phyloP scores from a whole-genome alignment of 1,140 invertebrate genomes.

The Steinernema feltiae region DNA sequence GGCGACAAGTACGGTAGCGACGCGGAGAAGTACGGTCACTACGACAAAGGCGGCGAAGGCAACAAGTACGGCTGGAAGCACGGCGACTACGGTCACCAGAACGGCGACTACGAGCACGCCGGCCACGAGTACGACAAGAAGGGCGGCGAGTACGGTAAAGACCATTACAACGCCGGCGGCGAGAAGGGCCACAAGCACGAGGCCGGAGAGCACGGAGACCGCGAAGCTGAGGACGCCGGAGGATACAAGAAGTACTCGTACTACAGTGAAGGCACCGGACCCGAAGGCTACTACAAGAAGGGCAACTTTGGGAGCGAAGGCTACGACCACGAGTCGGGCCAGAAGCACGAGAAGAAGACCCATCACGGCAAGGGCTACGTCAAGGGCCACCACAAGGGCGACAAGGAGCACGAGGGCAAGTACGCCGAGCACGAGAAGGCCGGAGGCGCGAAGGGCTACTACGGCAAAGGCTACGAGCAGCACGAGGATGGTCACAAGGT shows the following conservation, averaged over 20 bases:
- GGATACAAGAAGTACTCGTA: slow-evolving; percentile 24
- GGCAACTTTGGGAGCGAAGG: slow-evolving; percentile 18
- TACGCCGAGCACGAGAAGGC: slow-evolving; percentile 12
- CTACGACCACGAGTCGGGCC: background rate
- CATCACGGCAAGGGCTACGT: slow-evolving; percentile 2
- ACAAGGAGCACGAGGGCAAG: slow-evolving; percentile 8
- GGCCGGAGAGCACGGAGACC: background rate
- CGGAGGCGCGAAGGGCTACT: slow-evolving; percentile 9
- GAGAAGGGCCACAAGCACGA: background rate
- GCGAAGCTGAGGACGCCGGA: background rate
- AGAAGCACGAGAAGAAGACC: background rate
- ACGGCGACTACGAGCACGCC: slow-evolving; percentile 4
- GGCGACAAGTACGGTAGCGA: background rate
- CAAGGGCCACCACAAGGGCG: slow-evolving; percentile 11
- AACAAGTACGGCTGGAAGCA: slow-evolving; percentile 1
- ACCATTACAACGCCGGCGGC: background rate
- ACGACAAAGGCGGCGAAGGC: background rate
- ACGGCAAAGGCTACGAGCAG: slow-evolving; percentile 18
- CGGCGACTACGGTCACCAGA: slow-evolving; percentile 13
- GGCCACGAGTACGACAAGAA: slow-evolving; percentile 17
- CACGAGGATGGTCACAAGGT: slow-evolving; percentile 9
- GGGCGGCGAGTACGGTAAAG: background rate
- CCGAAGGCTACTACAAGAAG: slow-evolving; percentile 17
- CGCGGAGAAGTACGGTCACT: slow-evolving; percentile 11
- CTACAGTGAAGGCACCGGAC: slow-evolving; percentile 17